These are phyloP conservation scores for Halictus quadricinctus DNA, from an alignment of 2,888 invertebrate species.

Conservation along the genomic window DNA sequence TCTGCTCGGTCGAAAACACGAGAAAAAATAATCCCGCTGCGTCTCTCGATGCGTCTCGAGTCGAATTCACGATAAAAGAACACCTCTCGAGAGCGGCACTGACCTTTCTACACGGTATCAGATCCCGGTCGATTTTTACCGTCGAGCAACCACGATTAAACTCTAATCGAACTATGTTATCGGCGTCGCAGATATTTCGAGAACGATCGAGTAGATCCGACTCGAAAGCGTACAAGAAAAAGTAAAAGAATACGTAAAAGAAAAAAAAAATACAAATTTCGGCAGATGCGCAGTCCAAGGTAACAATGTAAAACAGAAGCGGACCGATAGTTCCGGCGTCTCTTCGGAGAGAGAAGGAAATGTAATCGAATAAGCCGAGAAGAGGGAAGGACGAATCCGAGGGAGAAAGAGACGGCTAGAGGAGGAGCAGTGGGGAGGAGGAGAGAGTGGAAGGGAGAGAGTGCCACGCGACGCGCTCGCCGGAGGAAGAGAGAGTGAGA, in stretches of 20 bases:
- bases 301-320: conserved; percentile 28
- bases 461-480: conserved; percentile 57
- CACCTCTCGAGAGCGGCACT: background rate
- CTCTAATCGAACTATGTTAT: background rate
- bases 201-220: background rate
- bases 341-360: conserved; percentile 21
- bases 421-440: conserved; percentile 9
- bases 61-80: conserved; percentile 18
- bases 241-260: background rate
- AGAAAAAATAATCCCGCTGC: conserved; percentile 17
- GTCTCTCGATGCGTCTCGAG: background rate
- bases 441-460: conserved; percentile 58
- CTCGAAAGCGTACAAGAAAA: too few species aligned
- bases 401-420: background rate
- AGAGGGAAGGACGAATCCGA: conserved; percentile 26
- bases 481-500: conserved; percentile 51
- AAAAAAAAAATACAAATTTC: conserved; percentile 15
- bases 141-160: background rate
- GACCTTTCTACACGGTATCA: background rate
- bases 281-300: conserved; percentile 33
- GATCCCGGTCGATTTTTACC: background rate
- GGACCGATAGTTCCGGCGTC: conserved; percentile 10
- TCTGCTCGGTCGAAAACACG: conserved; percentile 36
- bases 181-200: background rate
- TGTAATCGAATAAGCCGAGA: conserved; percentile 34